Base-by-base conservation (phyloP, 2,113 vertebrate genomes). In the Sitta europaea region DNA sequence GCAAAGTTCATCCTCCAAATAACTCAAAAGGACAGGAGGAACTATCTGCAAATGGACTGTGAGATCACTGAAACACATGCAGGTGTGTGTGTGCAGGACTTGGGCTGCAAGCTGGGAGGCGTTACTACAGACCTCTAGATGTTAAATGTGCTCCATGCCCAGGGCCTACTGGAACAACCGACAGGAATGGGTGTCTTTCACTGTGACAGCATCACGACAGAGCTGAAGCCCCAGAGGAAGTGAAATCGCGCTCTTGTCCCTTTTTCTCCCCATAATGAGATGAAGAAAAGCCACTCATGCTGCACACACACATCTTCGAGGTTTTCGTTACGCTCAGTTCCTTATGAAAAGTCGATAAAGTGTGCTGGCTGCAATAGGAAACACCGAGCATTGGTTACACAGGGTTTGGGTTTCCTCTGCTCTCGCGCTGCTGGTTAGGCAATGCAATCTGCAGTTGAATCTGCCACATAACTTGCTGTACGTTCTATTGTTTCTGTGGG, bases 1-100 rank as follows among this genome's bases (percentile, higher is more conserved):
- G 85, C 97, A 92, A 97, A 95, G 96, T 96, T 97, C 97, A 94
- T 96, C 95, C 96, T 96, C 83, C 94, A 88, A 9, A 63, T 8
- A 42, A 89, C 86, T 88, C 92, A 74, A 90, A 90, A 95, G 62
- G 85, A 93, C 59, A 31, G 61, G 91, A 92, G 81, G 91, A 85
- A 75, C 54, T 50, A 91, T 66, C 62, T 24, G 5, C 66, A n/a
- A 70, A 33, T 4, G 77, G 53, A 53, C 16, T 75, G 84, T 3
- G 53, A 92, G 92, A 73, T 91, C 35, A 8, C 57, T n/a, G 58
- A 83, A 31, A 86, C 22, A 15, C 1, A 2, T 24, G 63, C 83
- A 33, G 75, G 63, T 43, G n/a, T 57, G 47, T n/a, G 55, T 20
- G 29, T 10, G 79, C 47, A 71, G 72, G 54, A 29, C 59, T 54